phyloP scores from a whole-genome alignment of 2,888 invertebrate genomes.

The Ophion ellenae region DNA sequence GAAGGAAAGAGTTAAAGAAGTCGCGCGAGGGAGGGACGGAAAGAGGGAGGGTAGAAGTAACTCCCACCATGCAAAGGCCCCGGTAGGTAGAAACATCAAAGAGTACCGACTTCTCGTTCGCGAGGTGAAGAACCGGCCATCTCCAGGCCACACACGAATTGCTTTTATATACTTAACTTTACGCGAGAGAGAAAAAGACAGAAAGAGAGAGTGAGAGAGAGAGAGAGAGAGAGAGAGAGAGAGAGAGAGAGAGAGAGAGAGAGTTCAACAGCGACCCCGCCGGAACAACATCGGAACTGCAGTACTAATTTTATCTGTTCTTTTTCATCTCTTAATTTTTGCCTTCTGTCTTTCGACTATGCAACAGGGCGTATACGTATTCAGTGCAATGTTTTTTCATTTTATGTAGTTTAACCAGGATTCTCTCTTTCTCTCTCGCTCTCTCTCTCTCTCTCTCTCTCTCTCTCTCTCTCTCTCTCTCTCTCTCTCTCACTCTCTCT shows the following conservation, averaged over 20 bases:
- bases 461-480: too few species aligned
- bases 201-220: background rate
- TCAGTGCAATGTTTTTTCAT: slow-evolving; percentile 14
- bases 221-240: slow-evolving; percentile 15
- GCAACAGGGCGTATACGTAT: background rate
- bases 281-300: slow-evolving; percentile 40
- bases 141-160: slow-evolving; percentile 84
- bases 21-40: slow-evolving; percentile 24
- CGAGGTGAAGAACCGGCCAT: slow-evolving; percentile 84
- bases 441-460: too few species aligned
- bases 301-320: slow-evolving; percentile 29
- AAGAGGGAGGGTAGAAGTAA: slow-evolving; percentile 68
- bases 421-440: too few species aligned
- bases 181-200: slow-evolving; percentile 66
- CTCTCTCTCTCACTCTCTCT: background rate
- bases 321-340: background rate
- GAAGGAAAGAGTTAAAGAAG: slow-evolving; percentile 51
- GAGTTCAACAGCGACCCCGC: slow-evolving; percentile 10
- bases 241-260: background rate
- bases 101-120: slow-evolving; percentile 83
- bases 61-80: slow-evolving; percentile 75
- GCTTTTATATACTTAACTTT: slow-evolving; percentile 83
- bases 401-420: background rate
- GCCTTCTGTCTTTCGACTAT: background rate
- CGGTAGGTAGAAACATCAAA: slow-evolving; percentile 82